These are phyloP conservation scores for Acanthisitta chloris DNA, from an alignment of 2,113 vertebrate genomes.

Conservation along the genomic window DNA sequence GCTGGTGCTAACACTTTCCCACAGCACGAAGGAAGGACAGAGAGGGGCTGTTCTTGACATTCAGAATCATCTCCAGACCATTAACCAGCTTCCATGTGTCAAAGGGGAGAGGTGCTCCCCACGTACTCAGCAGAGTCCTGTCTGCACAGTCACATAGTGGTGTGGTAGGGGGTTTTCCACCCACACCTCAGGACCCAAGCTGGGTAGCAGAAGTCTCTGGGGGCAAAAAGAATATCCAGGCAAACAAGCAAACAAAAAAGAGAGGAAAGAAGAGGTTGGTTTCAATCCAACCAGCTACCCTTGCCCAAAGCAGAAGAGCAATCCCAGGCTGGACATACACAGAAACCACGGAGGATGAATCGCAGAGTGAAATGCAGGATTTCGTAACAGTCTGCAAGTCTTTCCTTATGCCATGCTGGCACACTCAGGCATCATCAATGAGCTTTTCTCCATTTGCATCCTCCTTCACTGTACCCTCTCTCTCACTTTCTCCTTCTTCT, in stretches of 20 bases:
- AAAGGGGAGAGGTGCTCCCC: background rate
- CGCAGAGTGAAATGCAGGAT: background rate
- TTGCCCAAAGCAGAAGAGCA: constrained; percentile 4
- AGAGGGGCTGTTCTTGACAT: background rate
- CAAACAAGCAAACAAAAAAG: background rate
- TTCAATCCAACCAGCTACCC: background rate
- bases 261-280: background rate
- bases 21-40: background rate
- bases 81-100: background rate
- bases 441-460: constrained; percentile 86
- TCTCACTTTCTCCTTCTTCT: constrained; percentile 61
- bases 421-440: constrained; percentile 79
- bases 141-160: fast-evolving
- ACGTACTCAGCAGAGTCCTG: background rate
- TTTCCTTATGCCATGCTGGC: background rate
- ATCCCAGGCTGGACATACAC: constrained; percentile 4
- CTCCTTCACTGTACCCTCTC: constrained; percentile 37
- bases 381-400: background rate
- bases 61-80: background rate
- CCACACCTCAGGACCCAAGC: background rate
- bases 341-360: constrained; percentile 15
- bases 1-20: background rate
- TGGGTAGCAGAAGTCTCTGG: background rate
- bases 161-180: background rate
- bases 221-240: background rate